A percentile compares a stretch with the other conserved stretches of the same genome.
phyloP scores from a whole-genome alignment of 2,113 vertebrate species.

The Upupa epops region DNA sequence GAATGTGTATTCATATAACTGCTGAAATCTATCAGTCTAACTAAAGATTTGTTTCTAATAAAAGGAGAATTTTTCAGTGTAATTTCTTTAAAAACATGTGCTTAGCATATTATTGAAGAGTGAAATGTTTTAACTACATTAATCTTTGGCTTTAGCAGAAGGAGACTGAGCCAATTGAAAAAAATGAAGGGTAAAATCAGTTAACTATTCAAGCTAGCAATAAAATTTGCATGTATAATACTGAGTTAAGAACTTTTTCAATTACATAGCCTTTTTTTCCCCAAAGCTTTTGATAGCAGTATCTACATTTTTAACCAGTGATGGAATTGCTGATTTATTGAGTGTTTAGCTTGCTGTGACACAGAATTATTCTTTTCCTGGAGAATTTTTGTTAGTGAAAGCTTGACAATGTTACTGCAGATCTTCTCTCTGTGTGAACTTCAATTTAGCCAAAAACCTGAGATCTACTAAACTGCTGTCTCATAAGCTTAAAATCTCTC shows the following conservation, averaged over 20 bases:
- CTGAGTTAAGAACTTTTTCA: background rate
- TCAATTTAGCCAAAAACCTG: background rate
- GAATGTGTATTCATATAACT: background rate
- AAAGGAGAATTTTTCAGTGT: background rate
- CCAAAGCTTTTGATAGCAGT: background rate
- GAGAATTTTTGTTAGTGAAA: background rate
- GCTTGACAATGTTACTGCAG: background rate
- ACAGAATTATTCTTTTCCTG: background rate
- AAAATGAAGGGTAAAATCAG: background rate
- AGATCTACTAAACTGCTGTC: slow-evolving; percentile 41
- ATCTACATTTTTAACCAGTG: background rate
- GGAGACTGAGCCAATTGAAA: background rate
- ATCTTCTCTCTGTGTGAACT: background rate
- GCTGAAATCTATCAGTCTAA: background rate
- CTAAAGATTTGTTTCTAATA: background rate
- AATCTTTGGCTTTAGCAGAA: background rate
- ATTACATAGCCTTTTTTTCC: background rate
- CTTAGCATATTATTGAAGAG: background rate
- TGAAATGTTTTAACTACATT: background rate
- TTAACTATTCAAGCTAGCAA: background rate
- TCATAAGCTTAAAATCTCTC: slow-evolving; percentile 38
- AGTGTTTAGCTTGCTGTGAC: background rate
- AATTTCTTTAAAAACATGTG: background rate
- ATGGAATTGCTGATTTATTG: background rate
- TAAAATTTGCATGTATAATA: background rate